Conservation (phyloP, 2,888 invertebrate genomes). For the Acleris holmiana region DNA sequence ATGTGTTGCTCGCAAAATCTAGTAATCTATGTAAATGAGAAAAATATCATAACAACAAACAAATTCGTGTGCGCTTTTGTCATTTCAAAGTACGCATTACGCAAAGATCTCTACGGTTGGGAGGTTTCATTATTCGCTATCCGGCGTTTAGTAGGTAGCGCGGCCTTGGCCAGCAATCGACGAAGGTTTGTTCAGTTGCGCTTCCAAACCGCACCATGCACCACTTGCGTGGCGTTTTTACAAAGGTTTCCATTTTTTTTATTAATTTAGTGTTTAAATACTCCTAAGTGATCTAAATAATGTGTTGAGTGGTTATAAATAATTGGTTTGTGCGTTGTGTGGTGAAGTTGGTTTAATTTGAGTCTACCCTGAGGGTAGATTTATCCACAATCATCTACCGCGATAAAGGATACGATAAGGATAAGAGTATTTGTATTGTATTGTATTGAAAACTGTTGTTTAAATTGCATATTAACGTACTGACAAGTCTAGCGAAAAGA, state of each 20-base stretch:
- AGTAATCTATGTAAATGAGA: too few species aligned
- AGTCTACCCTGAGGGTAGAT: too few species aligned
- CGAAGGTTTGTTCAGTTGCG: slow-evolving; percentile 64
- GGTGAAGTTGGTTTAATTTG: too few species aligned
- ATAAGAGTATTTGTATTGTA: too few species aligned
- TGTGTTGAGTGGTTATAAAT: too few species aligned
- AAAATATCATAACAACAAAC: background rate
- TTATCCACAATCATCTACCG: too few species aligned
- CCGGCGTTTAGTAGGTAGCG: slow-evolving; percentile 48
- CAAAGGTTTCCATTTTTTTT: slow-evolving; percentile 57
- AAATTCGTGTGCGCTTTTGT: background rate
- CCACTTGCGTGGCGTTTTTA: slow-evolving; percentile 77
- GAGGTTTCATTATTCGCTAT: slow-evolving; percentile 36
- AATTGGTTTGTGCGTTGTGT: too few species aligned
- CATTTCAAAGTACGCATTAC: slow-evolving; percentile 4
- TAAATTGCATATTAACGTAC: too few species aligned
- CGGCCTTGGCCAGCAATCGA: slow-evolving; percentile 47
- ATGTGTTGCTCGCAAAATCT: too few species aligned
- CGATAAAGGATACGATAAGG: too few species aligned
- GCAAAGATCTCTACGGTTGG: slow-evolving; percentile 27
- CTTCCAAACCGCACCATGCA: slow-evolving; percentile 69
- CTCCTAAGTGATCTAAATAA: background rate
- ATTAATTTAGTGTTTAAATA: background rate
- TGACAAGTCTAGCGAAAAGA: too few species aligned
- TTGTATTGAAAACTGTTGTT: too few species aligned